phyloP scores from a whole-genome alignment of 2,113 vertebrate species.

The Zosterops pallidus region DNA sequence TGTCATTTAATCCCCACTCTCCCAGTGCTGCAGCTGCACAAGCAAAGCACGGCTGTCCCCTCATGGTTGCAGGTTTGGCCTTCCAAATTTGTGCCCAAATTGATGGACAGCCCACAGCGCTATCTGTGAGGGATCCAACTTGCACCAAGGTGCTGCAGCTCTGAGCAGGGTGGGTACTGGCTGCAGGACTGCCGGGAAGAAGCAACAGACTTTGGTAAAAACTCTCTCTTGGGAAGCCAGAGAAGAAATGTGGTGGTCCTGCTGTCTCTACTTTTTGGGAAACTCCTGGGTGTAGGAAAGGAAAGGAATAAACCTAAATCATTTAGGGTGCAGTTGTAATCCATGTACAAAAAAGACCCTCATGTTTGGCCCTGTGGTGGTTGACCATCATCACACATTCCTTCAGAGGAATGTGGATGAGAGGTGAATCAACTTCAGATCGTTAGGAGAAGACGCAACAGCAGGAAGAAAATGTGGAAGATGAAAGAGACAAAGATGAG shows the following conservation, averaged over 20 bases:
- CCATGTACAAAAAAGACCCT: background rate
- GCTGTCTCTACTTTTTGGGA: background rate
- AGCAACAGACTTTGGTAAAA: background rate
- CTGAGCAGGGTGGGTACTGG: background rate
- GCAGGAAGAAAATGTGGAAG: background rate
- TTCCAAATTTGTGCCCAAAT: background rate
- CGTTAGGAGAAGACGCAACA: background rate
- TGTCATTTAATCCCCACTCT: background rate
- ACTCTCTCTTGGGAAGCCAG: background rate
- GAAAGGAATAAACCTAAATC: background rate
- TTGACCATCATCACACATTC: background rate
- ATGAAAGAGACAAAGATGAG: background rate
- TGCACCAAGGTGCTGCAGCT: background rate
- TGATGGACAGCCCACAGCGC: rapidly evolving
- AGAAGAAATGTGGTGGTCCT: background rate
- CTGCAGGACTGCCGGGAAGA: background rate
- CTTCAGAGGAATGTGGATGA: background rate
- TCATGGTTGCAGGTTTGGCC: rapidly evolving
- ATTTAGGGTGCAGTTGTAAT: background rate
- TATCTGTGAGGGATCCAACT: background rate
- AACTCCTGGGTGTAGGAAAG: background rate
- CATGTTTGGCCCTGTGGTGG: background rate
- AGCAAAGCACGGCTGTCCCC: background rate
- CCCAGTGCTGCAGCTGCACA: background rate
- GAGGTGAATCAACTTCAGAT: background rate